Evolutionary conservation across 2,797 vertebrate genomes (phyloP), one percentile per base, ranked within the genome.

Genomic region (Hylomyscus alleni): DNA sequence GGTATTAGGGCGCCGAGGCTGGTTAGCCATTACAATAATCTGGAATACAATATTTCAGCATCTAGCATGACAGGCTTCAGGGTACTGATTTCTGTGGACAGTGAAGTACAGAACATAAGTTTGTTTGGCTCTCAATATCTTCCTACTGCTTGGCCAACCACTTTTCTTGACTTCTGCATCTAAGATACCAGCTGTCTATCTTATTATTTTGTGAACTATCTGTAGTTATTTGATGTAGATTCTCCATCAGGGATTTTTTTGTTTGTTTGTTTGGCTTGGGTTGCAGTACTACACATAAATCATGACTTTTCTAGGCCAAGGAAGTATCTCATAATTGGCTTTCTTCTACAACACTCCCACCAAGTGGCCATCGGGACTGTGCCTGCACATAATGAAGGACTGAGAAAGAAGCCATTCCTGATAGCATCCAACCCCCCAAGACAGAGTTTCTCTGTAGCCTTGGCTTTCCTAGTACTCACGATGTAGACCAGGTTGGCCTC

Each of bases 271-370:
- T 47, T 81, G 69, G 67, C 13, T 89, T 65, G 10, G 11, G 12
- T 80, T 76, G 69, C n/a, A 86, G 75, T 37, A 62, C 31, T 65
- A 37, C 1, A 24, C 65, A 78, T 52, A 72, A 20, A 78, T 54
- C 73, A 73, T 0, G 8, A 24, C 44, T 73, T 65, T 7, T 76
- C 47, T 86, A 73, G 62, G 29, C 87, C 80, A 56, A 54, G 29
- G 0, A 22, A 20, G 24, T 80, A 47, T 81, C 87, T 65, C 56
- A 90, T 40, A 31, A 26, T 0, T 69, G 44, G 52, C 93, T 97
- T 96, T 67, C 87, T 94, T 97, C 95, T 93, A 56, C 93, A 97
- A 98, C n/a, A 97, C 96, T 75, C 96, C 97, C 96, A 97, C 96
- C 97, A 97, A 97, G 96, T 96, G 96, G 96, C 93, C 95, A 92